phyloP scores from a whole-genome alignment of 2,888 invertebrate species.

The Lasioglossum marginatum region DNA sequence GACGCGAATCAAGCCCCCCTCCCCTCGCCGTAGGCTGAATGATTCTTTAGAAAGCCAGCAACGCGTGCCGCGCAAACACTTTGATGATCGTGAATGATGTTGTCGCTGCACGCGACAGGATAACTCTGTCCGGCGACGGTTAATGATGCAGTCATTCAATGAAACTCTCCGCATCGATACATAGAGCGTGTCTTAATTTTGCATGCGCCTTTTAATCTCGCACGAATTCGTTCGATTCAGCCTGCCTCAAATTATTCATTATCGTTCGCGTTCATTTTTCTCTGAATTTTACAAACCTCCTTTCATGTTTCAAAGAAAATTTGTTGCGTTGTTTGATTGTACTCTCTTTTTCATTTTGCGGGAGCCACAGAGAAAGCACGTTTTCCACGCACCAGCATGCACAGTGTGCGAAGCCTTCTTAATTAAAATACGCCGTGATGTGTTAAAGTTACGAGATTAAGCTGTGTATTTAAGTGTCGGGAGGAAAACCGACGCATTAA shows the following conservation, averaged over 20 bases:
- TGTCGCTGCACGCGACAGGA: conserved; percentile 4
- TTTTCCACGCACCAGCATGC: background rate
- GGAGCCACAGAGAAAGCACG: background rate
- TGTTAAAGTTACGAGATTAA: background rate
- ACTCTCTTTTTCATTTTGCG: too few relatives aligned
- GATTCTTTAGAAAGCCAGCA: conserved; percentile 35
- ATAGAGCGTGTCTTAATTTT: background rate
- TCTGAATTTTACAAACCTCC: too few relatives aligned
- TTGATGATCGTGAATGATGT: conserved; percentile 45
- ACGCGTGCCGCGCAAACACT: conserved; percentile 25
- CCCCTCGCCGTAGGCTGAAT: background rate
- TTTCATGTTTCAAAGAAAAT: too few relatives aligned
- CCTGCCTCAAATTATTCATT: too few relatives aligned
- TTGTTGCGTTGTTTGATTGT: too few relatives aligned
- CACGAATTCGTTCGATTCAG: background rate
- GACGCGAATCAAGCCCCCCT: background rate
- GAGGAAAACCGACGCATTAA: background rate
- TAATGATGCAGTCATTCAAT: conserved; percentile 51
- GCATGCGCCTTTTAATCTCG: background rate
- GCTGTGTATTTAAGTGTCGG: background rate
- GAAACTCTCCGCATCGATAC: background rate
- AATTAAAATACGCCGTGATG: conserved; percentile 2
- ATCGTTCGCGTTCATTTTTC: too few relatives aligned
- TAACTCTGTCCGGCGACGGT: conserved; percentile 37
- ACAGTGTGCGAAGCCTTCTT: background rate